A percentile compares a stretch with the other conserved stretches of the same genome.
phyloP scores from a whole-genome alignment of 2,113 vertebrate species.

The Gracilinanus agilis region DNA sequence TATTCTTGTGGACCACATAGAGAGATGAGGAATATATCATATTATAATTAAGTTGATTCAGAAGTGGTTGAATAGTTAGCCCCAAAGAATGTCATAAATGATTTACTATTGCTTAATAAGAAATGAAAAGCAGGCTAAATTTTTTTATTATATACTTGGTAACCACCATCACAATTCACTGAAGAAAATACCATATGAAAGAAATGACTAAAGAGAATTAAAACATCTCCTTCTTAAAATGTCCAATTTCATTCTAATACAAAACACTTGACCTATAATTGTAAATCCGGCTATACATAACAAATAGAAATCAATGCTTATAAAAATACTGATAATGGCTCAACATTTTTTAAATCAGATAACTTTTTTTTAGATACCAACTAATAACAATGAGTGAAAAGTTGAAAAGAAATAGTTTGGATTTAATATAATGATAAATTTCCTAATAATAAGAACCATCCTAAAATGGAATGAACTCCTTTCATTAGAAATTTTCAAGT shows the following conservation, averaged over 20 bases:
- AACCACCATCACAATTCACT: slow-evolving; percentile 24
- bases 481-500: no score
- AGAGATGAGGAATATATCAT: not conserved
- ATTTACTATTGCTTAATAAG: not conserved
- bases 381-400: no score
- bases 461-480: no score
- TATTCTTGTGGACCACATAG: not conserved
- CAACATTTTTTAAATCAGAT: slow-evolving; percentile 44
- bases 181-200: slow-evolving; percentile 47
- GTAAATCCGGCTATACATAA: slow-evolving; percentile 55
- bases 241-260: not conserved
- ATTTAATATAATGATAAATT: no score
- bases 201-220: slow-evolving; percentile 28
- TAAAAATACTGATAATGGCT: slow-evolving; percentile 81
- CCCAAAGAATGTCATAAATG: not conserved
- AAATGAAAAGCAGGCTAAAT: not conserved
- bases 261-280: slow-evolving; percentile 16
- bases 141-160: no score
- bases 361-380: slow-evolving; percentile 25
- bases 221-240: slow-evolving; percentile 56
- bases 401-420: no score
- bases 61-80: not conserved
- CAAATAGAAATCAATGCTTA: slow-evolving; percentile 65
- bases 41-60: not conserved
- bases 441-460: no score